Conservation (phyloP, 2,888 invertebrate species). For the Trichopria drosophilae region DNA sequence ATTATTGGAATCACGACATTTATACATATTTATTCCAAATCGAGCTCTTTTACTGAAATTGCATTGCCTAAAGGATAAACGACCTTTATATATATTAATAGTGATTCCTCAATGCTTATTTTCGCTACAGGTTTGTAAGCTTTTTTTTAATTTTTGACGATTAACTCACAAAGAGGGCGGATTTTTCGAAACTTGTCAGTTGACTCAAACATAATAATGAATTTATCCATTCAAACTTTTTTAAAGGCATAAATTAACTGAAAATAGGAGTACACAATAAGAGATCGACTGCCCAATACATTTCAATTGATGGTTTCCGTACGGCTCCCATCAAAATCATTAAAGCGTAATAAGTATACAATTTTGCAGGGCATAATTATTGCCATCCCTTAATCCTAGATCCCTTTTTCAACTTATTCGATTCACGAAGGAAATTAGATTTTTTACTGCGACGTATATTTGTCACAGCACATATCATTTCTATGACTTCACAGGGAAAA, state of each 20-base stretch:
- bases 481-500: not conserved
- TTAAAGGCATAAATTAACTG: too few species aligned
- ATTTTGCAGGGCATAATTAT: not conserved
- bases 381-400: not conserved
- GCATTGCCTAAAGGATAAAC: not conserved
- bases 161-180: not conserved
- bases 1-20: too few species aligned
- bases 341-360: constrained; percentile 2
- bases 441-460: too few species aligned
- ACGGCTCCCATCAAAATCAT: too few species aligned
- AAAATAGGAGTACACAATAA: too few species aligned
- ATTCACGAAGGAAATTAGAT: too few species aligned
- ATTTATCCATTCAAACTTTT: not conserved
- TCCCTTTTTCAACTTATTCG: too few species aligned
- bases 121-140: not conserved
- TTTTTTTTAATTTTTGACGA: not conserved
- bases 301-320: too few species aligned
- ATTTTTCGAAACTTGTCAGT: not conserved
- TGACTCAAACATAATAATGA: not conserved
- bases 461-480: too few species aligned
- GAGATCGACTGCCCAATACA: too few species aligned
- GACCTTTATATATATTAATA: constrained; percentile 7
- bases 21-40: constrained; percentile 4
- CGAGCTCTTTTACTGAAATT: constrained; percentile 2
- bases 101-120: constrained; percentile 4